Percentiles rank a stretch among this genome's conserved stretches.
Evolutionary conservation across 2,797 vertebrate species (phyloP).

Genomic region (Acanthiza pusilla): DNA sequence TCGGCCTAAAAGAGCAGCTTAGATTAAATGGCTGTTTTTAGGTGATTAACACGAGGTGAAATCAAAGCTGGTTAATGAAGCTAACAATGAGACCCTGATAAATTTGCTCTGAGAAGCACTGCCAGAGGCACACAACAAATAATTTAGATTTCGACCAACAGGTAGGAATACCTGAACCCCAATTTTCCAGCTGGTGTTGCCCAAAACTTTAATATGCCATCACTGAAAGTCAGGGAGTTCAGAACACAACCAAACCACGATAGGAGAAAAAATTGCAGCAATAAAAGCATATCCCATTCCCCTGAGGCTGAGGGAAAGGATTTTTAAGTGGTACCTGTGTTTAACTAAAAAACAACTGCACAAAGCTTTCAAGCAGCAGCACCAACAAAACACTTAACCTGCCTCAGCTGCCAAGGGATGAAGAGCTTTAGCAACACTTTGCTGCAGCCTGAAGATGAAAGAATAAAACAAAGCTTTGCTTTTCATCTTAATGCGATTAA

Average conservation of each 20-base stretch:
- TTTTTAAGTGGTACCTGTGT: conserved; percentile 22
- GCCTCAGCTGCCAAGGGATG: conserved; percentile 27
- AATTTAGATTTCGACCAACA: background rate
- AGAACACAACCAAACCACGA: background rate
- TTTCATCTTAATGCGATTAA: background rate
- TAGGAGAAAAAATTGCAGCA: background rate
- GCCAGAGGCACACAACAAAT: no score
- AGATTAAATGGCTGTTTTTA: background rate
- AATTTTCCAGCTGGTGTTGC: background rate
- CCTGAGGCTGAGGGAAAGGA: background rate
- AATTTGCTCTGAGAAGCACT: background rate
- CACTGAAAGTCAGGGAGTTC: background rate
- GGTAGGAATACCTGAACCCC: background rate
- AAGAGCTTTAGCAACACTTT: conserved; percentile 41
- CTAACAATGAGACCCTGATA: background rate
- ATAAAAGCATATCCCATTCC: background rate
- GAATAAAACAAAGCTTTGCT: conserved; percentile 38
- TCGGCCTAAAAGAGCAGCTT: background rate
- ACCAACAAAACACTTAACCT: conserved; percentile 28
- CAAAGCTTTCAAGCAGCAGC: conserved; percentile 25
- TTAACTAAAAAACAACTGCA: conserved; percentile 46
- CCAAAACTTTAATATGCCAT: background rate
- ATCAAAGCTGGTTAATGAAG: background rate
- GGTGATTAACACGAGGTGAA: background rate
- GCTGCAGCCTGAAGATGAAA: conserved; percentile 8